Conservation (phyloP, 1,140 invertebrate species). For the Zaprionus africanus region DNA sequence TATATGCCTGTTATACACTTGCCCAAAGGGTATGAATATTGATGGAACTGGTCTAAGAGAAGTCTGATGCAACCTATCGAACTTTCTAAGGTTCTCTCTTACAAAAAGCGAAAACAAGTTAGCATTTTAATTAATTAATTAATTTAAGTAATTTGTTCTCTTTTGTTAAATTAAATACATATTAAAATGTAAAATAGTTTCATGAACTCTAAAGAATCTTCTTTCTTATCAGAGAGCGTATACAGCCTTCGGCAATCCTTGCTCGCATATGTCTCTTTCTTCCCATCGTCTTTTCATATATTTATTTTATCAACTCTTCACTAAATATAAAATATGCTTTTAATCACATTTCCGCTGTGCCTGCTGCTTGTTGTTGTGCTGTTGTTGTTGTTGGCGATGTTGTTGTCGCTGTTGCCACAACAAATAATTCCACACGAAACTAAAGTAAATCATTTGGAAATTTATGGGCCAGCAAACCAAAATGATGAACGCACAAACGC, state of each 20-base stretch:
- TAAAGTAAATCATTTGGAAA: conserved; percentile 84
- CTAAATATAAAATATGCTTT: conserved; percentile 80
- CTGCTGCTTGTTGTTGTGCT: conserved; percentile 15
- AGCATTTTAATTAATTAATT: too few species aligned
- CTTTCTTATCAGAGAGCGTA: neutral
- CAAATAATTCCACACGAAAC: conserved; percentile 83
- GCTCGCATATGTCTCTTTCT: neutral
- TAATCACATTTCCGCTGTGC: conserved; percentile 77
- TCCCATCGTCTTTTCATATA: neutral
- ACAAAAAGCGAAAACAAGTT: too few species aligned
- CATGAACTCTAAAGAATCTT: neutral
- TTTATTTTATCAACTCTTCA: conserved; percentile 50
- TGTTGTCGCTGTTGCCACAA: conserved; percentile 41
- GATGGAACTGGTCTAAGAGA: neutral
- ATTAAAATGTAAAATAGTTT: neutral
- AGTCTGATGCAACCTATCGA: neutral
- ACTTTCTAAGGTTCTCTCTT: too few species aligned
- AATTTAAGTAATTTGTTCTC: too few species aligned
- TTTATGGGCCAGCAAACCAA: conserved; percentile 73
- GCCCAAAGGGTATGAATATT: conserved; percentile 4
- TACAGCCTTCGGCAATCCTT: neutral
- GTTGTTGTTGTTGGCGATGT: conserved; percentile 29
- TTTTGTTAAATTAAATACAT: neutral
- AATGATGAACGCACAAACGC: conserved; percentile 60
- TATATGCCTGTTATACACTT: conserved; percentile 1